Conservation (phyloP, 2,113 vertebrate genomes). For the Formicarius rufipectus region DNA sequence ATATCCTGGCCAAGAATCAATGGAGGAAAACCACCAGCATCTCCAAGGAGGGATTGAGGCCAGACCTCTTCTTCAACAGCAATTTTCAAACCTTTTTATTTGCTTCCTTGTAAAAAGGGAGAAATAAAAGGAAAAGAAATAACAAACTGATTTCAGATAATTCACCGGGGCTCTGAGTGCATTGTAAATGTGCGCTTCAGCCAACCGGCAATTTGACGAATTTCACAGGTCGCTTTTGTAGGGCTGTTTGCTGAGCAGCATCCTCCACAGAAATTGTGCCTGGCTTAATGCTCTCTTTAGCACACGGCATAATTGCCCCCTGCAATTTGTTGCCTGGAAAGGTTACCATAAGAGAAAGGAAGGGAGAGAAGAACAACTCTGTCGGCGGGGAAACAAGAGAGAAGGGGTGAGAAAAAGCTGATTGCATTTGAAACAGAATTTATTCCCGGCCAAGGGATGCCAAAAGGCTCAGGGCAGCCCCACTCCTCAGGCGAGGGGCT, state of each 20-base stretch:
- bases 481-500: fast-evolving
- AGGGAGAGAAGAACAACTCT: background rate
- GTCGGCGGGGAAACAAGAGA: background rate
- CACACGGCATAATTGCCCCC: conserved; percentile 38
- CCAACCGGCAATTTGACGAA: conserved; percentile 50
- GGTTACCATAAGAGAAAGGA: conserved; percentile 2
- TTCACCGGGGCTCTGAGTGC: background rate
- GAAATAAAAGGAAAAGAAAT: conserved; percentile 35
- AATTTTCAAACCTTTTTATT: conserved; percentile 55
- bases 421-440: background rate
- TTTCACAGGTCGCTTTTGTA: conserved; percentile 55
- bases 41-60: background rate
- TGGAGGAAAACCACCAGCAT: fast-evolving
- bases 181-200: conserved; percentile 33
- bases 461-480: background rate
- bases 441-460: background rate
- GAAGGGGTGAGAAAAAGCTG: background rate
- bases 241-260: conserved; percentile 22
- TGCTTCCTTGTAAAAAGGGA: conserved; percentile 26
- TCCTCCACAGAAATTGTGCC: background rate
- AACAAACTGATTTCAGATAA: conserved; percentile 55
- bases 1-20: background rate
- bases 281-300: conserved; percentile 56
- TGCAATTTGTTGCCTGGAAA: conserved; percentile 51
- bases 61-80: conserved; percentile 2